Conservation (phyloP, 2,888 invertebrate species). For the Beris chalybata region DNA sequence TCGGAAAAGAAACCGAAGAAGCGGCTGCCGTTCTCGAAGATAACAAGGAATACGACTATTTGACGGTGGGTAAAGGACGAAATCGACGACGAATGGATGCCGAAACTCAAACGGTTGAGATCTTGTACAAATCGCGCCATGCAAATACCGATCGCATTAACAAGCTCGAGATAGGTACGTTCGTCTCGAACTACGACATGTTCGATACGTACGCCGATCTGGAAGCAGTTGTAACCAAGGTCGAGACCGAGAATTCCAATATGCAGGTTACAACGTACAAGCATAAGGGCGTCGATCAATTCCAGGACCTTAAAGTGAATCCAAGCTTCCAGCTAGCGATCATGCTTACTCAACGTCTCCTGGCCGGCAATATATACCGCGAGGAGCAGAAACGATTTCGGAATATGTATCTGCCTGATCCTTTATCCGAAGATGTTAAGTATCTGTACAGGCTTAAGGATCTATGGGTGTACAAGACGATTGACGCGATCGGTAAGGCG, state of each 20-base stretch:
- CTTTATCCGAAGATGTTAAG: slow-evolving; percentile 64
- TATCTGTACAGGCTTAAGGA: slow-evolving; percentile 68
- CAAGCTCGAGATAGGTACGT: slow-evolving; percentile 63
- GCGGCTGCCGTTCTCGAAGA: slow-evolving; percentile 62
- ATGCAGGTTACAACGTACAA: slow-evolving; percentile 52
- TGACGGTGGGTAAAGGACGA: slow-evolving; percentile 69
- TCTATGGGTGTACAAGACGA: slow-evolving; percentile 68
- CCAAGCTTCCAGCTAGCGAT: slow-evolving; percentile 64
- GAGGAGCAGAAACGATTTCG: slow-evolving; percentile 71
- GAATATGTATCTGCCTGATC: slow-evolving; percentile 65
- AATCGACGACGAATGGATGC: slow-evolving; percentile 67
- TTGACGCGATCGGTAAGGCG: slow-evolving; percentile 59
- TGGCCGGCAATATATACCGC: slow-evolving; percentile 69
- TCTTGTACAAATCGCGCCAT: slow-evolving; percentile 65
- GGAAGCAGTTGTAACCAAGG: slow-evolving; percentile 47
- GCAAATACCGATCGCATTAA: slow-evolving; percentile 62
- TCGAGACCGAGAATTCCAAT: slow-evolving; percentile 57
- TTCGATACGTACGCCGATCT: slow-evolving; percentile 67
- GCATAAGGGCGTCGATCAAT: slow-evolving; percentile 47
- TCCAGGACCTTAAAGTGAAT: slow-evolving; percentile 44
- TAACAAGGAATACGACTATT: slow-evolving; percentile 68
- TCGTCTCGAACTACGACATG: slow-evolving; percentile 79
- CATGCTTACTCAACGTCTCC: slow-evolving; percentile 69
- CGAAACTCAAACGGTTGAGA: slow-evolving; percentile 69
- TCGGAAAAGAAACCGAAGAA: slow-evolving; percentile 63